A percentile compares a stretch with the other conserved stretches of the same genome.
These are phyloP conservation scores for Anser brachyrhynchus DNA, from an alignment of 2,113 vertebrate genomes.

Conservation along the genomic window DNA sequence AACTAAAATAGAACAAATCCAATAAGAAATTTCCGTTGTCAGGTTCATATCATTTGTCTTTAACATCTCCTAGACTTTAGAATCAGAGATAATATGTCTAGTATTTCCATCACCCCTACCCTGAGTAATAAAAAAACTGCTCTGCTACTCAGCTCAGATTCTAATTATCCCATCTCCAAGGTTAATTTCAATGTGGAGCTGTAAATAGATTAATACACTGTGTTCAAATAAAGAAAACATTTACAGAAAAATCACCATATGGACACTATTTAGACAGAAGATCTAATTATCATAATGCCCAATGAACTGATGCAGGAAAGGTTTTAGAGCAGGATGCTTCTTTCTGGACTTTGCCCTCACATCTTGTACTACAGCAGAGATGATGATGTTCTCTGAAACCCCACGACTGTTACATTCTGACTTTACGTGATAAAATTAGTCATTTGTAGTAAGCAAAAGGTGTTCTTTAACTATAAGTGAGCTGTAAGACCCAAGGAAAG, in stretches of 20 bases:
- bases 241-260: slow-evolving; percentile 66
- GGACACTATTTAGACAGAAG: slow-evolving; percentile 59
- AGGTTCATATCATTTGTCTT: not conserved
- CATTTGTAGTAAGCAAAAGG: not conserved
- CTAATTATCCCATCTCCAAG: slow-evolving; percentile 45
- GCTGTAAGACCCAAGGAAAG: not conserved
- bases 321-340: slow-evolving; percentile 43
- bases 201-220: slow-evolving; percentile 49
- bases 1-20: not conserved
- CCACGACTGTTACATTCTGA: not conserved
- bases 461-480: not conserved
- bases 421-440: not conserved
- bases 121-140: not conserved
- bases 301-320: slow-evolving; percentile 39
- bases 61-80: not conserved
- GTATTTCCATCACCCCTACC: not conserved
- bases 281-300: slow-evolving; percentile 64
- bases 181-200: slow-evolving; percentile 55
- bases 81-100: not conserved
- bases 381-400: slow-evolving; percentile 24
- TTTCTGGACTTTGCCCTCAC: slow-evolving; percentile 54
- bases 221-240: slow-evolving; percentile 68
- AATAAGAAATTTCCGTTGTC: not conserved
- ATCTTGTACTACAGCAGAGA: not conserved
- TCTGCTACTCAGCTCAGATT: slow-evolving; percentile 5